Conservation (phyloP, 1,140 invertebrate genomes). For the Drosophila ercepeae region DNA sequence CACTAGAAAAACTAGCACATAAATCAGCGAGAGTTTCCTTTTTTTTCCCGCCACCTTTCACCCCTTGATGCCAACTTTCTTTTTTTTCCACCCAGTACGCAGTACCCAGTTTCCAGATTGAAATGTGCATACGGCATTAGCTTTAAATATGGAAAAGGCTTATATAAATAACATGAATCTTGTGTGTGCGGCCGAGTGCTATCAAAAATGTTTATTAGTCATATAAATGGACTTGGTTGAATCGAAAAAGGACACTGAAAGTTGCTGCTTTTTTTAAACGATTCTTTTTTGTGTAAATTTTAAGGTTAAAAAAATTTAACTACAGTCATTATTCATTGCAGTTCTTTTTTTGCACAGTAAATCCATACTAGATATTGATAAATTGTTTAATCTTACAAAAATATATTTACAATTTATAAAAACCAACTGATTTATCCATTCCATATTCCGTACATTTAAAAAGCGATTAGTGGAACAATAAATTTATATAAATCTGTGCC, state of each 20-base stretch:
- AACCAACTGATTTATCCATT: neutral
- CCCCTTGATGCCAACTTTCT: neutral
- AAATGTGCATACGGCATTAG: constrained; percentile 75
- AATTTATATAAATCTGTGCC: neutral
- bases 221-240: constrained; percentile 1
- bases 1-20: constrained; percentile 38
- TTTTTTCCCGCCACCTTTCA: constrained; percentile 13
- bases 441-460: neutral
- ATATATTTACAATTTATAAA: neutral
- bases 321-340: neutral
- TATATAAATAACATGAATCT: constrained; percentile 49
- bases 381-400: neutral
- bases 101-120: constrained; percentile 55
- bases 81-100: neutral
- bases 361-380: neutral
- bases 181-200: constrained; percentile 29
- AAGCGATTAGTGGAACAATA: neutral
- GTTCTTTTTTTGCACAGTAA: neutral
- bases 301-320: too few relatives aligned
- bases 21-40: constrained; percentile 53
- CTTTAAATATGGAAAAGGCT: constrained; percentile 53
- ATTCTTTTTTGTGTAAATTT: too few relatives aligned
- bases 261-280: too few relatives aligned
- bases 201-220: constrained; percentile 46
- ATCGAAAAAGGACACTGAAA: neutral